Evolutionary conservation across 1,140 invertebrate species (phyloP).

Genomic region (Trichomalopsis sarcophagae): DNA sequence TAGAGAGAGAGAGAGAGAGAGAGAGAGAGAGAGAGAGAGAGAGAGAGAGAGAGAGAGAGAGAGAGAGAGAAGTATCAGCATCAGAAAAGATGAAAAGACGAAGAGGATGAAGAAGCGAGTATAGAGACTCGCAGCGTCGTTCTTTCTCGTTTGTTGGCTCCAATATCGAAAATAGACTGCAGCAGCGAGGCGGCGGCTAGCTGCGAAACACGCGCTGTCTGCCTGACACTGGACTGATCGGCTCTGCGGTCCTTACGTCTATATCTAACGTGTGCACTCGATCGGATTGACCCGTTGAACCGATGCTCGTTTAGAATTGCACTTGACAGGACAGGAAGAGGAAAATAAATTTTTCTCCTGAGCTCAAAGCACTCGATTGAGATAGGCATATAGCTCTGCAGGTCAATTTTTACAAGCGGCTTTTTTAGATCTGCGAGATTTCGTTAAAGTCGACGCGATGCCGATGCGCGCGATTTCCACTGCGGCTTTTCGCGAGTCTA

Average conservation of each 20-base stretch:
- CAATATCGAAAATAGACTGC: slow-evolving; percentile 20
- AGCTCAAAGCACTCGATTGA: background rate
- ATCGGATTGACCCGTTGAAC: slow-evolving; percentile 1
- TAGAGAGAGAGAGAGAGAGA: too few species aligned
- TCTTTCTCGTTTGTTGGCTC: background rate
- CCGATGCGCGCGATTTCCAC: background rate
- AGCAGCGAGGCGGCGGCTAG: background rate
- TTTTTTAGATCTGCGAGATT: background rate
- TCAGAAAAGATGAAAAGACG: slow-evolving; percentile 20
- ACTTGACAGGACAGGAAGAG: background rate
- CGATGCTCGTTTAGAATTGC: background rate
- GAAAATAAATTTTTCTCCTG: background rate
- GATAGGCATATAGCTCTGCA: background rate
- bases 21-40: background rate
- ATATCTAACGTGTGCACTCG: background rate
- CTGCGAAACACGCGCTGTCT: background rate
- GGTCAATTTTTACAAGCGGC: background rate
- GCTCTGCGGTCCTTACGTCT: background rate
- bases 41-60: background rate
- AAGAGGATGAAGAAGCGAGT: background rate
- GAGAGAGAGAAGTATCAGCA: background rate
- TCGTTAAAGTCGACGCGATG: background rate
- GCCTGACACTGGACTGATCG: slow-evolving; percentile 23
- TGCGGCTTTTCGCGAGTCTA: background rate
- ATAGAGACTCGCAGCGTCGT: background rate